Conservation (phyloP, 1,140 invertebrate species). For the Drosophila sproati region DNA sequence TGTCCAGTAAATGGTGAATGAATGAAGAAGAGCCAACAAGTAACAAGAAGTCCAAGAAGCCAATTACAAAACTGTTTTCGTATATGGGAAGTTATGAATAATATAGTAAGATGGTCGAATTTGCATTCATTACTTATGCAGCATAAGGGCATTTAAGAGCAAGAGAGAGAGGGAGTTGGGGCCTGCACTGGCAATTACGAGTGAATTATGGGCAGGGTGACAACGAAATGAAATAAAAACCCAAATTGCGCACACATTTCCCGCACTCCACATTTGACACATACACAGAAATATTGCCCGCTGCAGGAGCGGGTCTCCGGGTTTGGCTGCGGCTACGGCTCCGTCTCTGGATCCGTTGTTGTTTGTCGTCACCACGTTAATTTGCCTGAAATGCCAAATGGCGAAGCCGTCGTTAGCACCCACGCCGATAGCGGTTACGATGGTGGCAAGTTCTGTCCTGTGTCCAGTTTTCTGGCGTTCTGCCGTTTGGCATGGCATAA, state of each 20-base stretch:
- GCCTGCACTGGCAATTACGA: conserved; percentile 29
- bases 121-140: conserved; percentile 32
- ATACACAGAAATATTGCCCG: conserved; percentile 24
- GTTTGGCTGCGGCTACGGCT: no score
- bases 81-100: conserved; percentile 32
- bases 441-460: conserved; percentile 16
- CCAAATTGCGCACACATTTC: conserved; percentile 25
- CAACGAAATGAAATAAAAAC: conserved; percentile 33
- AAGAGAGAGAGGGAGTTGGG: no score
- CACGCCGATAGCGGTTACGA: conserved; percentile 41
- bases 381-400: conserved; percentile 61
- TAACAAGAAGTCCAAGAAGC: neutral
- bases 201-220: conserved; percentile 4
- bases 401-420: conserved; percentile 56
- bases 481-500: conserved; percentile 49
- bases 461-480: conserved; percentile 36
- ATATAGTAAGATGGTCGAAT: conserved; percentile 15
- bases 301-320: neutral
- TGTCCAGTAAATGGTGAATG: no score
- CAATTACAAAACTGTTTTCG: neutral
- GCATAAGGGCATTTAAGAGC: conserved; percentile 14
- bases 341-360: no score
- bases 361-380: conserved; percentile 39
- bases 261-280: conserved; percentile 28
- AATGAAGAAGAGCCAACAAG: no score